Percentiles rank a stretch among this genome's conserved stretches.
Evolutionary conservation across 1,140 invertebrate species (phyloP).

Genomic region (Pteromalus puparum): DNA sequence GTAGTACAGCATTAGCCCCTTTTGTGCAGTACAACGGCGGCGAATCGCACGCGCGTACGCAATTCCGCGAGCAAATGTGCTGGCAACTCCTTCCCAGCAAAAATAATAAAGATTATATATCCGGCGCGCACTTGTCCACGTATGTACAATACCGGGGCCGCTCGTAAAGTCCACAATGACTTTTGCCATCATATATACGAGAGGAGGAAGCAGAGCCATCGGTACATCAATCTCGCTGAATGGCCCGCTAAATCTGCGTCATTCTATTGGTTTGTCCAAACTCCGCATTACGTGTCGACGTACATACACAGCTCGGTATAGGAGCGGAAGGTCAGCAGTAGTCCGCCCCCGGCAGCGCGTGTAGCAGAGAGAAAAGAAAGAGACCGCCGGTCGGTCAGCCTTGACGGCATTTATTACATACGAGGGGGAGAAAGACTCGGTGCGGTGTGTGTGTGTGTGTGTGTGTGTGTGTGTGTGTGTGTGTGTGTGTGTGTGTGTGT

Average conservation of each 20-base stretch:
- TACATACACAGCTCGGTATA: background rate
- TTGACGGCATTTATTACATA: conserved; percentile 20
- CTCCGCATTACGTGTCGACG: conserved; percentile 38
- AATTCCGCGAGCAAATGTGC: background rate
- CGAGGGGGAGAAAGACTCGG: background rate
- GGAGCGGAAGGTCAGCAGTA: conserved; percentile 15
- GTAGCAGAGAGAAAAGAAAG: background rate
- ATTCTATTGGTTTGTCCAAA: conserved; percentile 27
- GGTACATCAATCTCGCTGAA: conserved; percentile 16
- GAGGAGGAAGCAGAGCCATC: background rate
- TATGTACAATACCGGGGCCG: background rate
- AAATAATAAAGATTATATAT: conserved; percentile 2
- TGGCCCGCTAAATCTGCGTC: conserved; percentile 32
- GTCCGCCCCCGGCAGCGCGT: background rate
- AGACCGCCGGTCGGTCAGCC: background rate
- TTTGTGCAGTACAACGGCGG: background rate
- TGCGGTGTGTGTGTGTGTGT: no score
- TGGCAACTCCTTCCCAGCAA: background rate
- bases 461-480: no score
- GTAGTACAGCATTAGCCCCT: background rate
- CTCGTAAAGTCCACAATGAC: background rate
- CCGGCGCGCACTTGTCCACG: background rate
- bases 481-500: no score
- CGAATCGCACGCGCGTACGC: background rate
- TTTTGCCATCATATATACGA: background rate